A percentile compares a stretch with the other conserved stretches of the same genome.
Evolutionary conservation across 2,113 vertebrate species (phyloP).

Genomic region (Melospiza georgiana): DNA sequence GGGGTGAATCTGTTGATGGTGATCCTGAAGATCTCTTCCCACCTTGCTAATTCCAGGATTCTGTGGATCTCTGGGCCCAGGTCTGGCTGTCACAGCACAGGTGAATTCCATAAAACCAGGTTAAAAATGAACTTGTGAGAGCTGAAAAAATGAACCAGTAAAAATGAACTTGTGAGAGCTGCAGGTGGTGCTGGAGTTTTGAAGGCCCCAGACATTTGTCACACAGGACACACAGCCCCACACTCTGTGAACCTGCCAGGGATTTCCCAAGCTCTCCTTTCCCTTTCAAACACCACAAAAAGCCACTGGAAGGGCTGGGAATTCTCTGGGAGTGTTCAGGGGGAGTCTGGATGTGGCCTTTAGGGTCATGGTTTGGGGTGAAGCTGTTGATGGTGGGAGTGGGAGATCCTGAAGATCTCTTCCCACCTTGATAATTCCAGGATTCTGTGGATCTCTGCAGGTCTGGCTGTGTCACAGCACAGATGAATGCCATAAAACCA

Average conservation of each 20-base stretch:
- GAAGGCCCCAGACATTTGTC: neutral
- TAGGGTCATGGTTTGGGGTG: too few species aligned
- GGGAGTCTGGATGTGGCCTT: too few species aligned
- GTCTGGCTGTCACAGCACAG: neutral
- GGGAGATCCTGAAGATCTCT: too few species aligned
- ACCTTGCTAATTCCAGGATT: neutral
- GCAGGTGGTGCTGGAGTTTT: neutral
- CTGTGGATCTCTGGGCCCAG: fast-evolving
- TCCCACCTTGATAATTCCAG: too few species aligned
- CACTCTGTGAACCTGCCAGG: fast-evolving
- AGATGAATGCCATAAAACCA: too few species aligned
- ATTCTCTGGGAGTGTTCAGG: too few species aligned
- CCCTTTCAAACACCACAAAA: neutral
- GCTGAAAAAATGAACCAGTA: too few species aligned
- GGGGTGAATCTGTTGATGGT: neutral
- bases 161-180: neutral
- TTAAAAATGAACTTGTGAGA: neutral
- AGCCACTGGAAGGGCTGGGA: neutral
- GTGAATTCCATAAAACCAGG: neutral
- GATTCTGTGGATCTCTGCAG: too few species aligned
- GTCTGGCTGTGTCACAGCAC: too few species aligned
- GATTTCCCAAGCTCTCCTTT: neutral
- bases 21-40: neutral
- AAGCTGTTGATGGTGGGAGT: too few species aligned
- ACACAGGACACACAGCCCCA: neutral